Evolutionary conservation across 2,888 invertebrate genomes (phyloP), one percentile per base, ranked within the genome.

Genomic region (Sarcophaga subvicina): DNA sequence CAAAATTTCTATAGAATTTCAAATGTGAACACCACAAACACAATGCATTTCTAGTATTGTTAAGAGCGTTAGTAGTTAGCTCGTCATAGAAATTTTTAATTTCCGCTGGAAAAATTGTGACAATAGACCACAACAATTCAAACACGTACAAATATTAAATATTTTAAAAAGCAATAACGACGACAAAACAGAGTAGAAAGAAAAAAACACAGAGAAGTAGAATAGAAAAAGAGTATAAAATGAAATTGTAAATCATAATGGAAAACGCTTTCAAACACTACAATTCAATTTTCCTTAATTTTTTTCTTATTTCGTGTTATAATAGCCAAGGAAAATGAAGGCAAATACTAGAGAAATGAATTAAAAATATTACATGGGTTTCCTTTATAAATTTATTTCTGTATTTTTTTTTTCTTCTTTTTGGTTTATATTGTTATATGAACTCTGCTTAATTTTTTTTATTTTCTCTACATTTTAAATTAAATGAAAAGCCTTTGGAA

Each of bases 51-150:
- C 27, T n/a, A 17, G 25, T n/a, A 60, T 45, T 54, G 11, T 20
- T 47, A 54, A 71, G 27, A 54, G 49, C 14, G 8, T 71, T 54
- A 27, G 59, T 5, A 62, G 47, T 37, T 2, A 78, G 14, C 49
- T 17, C 22, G 54, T 14, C 17, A 67, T 64, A 79, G 69, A 83
- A n/a, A 78, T 75, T 83, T 75, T 67, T 75, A 79, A 83, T 79
- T 79, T 83, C 79, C 83, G 67, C 45, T 54, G 49, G 27, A 83
- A 10, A 83, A 72, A 17, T 17, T 78, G 67, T 62, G 49, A 73
- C 62, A 78, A 62, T 25, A 62, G 0, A 78, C 49, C 47, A 67
- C 64, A 25, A 22, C 62, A 22, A 63, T 37, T 37, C 27, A 22
- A 54, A 20, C 63, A 67, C 47, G 60, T 62, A 14, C 22, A 83